Evolutionary conservation across 2,888 invertebrate genomes (phyloP).

Genomic region (Orthosia incerta): DNA sequence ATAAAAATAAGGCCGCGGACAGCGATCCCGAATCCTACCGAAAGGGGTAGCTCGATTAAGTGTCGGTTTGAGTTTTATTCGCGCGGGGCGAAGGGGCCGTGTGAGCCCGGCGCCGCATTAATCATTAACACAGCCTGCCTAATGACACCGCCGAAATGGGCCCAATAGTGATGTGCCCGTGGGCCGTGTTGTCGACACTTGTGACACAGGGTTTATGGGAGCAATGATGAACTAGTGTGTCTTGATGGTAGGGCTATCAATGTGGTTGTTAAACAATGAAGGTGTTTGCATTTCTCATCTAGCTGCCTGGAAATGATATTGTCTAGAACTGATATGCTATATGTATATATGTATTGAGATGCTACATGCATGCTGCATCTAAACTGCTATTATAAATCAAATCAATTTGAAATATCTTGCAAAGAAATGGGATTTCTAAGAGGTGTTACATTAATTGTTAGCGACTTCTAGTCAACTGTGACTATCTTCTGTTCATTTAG

Average conservation of each 20-base stretch:
- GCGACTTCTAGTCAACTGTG: too few relatives aligned
- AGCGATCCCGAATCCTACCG: constrained; percentile 86
- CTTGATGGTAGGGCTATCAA: background rate
- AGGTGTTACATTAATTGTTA: too few relatives aligned
- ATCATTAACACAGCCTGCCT: constrained; percentile 90
- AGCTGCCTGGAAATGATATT: background rate
- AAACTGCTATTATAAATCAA: too few relatives aligned
- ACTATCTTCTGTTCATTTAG: too few relatives aligned
- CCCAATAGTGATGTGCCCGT: constrained; percentile 76
- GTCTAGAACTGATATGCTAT: background rate
- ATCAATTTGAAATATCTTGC: too few relatives aligned
- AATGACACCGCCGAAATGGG: constrained; percentile 90
- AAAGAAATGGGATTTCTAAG: too few relatives aligned
- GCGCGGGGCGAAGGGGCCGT: constrained; percentile 76
- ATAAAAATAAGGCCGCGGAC: constrained; percentile 81
- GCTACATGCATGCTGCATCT: too few relatives aligned
- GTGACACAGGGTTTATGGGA: constrained; percentile 17
- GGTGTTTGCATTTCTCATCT: background rate
- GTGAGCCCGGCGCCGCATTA: constrained; percentile 89
- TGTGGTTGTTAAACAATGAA: constrained; percentile 1
- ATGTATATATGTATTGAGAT: too few relatives aligned
- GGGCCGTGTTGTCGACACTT: constrained; percentile 64
- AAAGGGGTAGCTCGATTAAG: constrained; percentile 90
- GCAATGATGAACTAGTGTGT: constrained; percentile 15
- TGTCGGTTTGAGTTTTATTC: constrained; percentile 89